A percentile compares a stretch with the other conserved stretches of the same genome.
Conservation (phyloP, 2,113 vertebrate species). For the Cyanoliseus patagonus region DNA sequence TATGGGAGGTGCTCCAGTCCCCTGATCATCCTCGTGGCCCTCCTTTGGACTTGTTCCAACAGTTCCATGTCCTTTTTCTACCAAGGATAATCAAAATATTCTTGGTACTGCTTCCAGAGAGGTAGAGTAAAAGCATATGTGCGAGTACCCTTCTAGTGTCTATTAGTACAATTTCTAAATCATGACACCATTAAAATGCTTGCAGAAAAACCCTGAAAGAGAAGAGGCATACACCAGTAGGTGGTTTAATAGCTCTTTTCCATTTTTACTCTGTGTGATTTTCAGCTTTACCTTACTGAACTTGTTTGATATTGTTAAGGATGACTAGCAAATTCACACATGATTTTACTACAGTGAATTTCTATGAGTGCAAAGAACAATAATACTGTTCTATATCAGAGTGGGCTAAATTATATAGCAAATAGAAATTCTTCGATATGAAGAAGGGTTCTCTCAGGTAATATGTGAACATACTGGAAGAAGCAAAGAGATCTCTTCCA, state of each 20-base stretch:
- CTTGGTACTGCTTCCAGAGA: neutral
- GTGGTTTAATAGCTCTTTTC: neutral
- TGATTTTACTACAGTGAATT: neutral
- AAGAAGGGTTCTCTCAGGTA: neutral
- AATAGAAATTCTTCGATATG: neutral
- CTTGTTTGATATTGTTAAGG: neutral
- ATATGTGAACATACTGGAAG: accelerated
- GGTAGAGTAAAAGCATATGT: neutral
- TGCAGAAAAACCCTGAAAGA: neutral
- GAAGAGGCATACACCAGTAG: neutral
- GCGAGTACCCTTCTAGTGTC: neutral
- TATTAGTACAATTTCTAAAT: neutral
- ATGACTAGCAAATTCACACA: neutral
- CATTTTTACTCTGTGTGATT: neutral
- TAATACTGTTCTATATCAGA: neutral
- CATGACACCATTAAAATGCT: neutral
- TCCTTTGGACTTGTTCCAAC: no score
- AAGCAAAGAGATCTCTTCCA: neutral
- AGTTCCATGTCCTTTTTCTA: neutral
- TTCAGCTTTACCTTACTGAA: neutral
- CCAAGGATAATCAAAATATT: neutral
- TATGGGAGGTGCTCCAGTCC: no score
- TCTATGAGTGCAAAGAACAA: neutral
- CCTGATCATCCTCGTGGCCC: no score
- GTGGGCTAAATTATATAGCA: neutral